Percentiles rank a stretch among this genome's conserved stretches.
Evolutionary conservation across 2,888 invertebrate species (phyloP).

Genomic region (Thumatha senex): DNA sequence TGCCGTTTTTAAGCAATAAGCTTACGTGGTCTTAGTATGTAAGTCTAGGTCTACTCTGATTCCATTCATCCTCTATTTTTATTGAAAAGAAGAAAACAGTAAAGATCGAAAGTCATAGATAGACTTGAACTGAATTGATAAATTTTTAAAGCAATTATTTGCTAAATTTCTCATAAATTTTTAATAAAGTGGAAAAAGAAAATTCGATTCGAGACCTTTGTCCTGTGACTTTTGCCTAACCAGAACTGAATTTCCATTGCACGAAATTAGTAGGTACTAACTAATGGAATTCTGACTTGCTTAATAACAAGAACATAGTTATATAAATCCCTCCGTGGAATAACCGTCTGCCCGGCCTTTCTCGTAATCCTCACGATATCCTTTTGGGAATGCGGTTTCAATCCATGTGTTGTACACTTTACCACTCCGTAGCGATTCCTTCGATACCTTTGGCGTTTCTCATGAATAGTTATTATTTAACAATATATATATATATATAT

Average conservation of each 20-base stretch:
- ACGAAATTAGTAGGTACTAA: constrained; percentile 5
- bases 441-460: constrained; percentile 18
- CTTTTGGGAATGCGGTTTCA: constrained; percentile 29
- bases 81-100: no score
- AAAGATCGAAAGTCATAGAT: no score
- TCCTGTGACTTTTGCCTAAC: constrained; percentile 13
- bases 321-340: constrained; percentile 25
- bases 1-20: no score
- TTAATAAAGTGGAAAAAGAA: no score
- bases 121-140: no score
- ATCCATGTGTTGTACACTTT: constrained; percentile 23
- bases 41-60: no score
- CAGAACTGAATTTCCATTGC: constrained; percentile 21
- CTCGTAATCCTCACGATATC: constrained; percentile 19
- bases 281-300: constrained; percentile 14
- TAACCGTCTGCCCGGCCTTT: constrained; percentile 21
- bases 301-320: constrained; percentile 21
- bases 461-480: constrained; percentile 5
- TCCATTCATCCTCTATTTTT: no score
- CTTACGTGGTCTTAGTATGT: no score
- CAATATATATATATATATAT: no score
- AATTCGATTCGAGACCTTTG: constrained; percentile 22
- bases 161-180: no score
- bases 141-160: no score
- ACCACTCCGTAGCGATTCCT: constrained; percentile 19